These are phyloP conservation scores for Pseudachorutes palmiensis DNA, from an alignment of 1,140 invertebrate genomes.

Conservation along the genomic window DNA sequence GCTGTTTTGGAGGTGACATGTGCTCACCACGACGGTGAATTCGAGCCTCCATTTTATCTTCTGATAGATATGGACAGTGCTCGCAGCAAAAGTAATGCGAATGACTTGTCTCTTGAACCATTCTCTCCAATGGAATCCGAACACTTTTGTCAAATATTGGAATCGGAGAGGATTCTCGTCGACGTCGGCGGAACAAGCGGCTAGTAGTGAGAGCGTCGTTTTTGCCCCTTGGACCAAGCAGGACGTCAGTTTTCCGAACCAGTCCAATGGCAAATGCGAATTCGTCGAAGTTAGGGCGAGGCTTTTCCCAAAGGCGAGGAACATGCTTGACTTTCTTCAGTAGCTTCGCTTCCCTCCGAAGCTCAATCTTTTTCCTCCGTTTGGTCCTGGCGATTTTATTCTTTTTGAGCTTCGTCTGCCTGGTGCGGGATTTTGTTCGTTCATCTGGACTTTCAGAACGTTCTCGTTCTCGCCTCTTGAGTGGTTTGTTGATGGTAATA, in stretches of 20 bases:
- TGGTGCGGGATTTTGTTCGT: background rate
- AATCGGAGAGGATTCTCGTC: background rate
- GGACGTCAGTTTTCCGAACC: constrained; percentile 4
- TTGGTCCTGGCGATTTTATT: background rate
- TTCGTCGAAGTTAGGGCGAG: background rate
- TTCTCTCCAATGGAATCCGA: background rate
- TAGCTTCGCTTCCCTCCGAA: background rate
- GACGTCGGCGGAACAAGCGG: background rate
- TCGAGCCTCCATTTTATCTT: background rate
- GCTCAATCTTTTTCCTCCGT: background rate
- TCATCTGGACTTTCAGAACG: background rate
- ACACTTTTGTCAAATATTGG: background rate
- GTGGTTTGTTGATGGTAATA: background rate
- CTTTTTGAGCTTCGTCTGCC: background rate
- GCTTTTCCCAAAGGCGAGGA: constrained; percentile 7
- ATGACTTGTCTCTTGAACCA: background rate
- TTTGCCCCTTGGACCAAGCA: constrained; percentile 8
- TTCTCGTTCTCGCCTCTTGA: background rate
- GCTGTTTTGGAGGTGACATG: background rate
- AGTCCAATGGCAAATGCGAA: constrained; percentile 4
- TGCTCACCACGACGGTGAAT: background rate
- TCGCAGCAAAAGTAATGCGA: background rate
- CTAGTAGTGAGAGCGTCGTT: background rate
- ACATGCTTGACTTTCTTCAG: background rate
- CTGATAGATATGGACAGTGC: background rate